Percentiles rank a stretch among this genome's conserved stretches.
Conservation (phyloP, 2,797 vertebrate genomes). For the Margarornis squamiger region DNA sequence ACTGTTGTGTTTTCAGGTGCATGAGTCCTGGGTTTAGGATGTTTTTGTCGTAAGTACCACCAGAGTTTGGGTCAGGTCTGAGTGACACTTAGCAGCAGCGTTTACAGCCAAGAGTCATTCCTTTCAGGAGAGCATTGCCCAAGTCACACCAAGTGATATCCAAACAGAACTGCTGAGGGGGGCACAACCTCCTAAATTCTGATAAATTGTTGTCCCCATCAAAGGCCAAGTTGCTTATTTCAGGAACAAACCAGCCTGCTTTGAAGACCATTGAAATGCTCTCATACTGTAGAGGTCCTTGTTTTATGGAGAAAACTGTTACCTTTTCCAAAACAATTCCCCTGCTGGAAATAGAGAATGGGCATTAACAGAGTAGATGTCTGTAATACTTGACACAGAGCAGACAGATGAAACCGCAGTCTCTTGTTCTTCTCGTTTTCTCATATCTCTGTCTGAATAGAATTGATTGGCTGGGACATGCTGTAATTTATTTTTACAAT, state of each 20-base stretch:
- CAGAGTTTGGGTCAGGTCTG: neutral
- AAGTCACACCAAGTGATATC: neutral
- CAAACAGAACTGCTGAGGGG: neutral
- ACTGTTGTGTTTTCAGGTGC: neutral
- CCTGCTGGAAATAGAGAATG: neutral
- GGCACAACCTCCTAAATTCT: neutral
- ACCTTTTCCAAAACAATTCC: neutral
- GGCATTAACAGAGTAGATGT: neutral
- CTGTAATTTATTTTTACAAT: conserved; percentile 58
- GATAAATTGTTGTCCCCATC: neutral
- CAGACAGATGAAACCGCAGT: neutral
- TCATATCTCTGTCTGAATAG: conserved; percentile 19
- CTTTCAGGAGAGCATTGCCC: neutral
- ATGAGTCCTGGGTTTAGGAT: neutral
- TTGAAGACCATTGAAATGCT: neutral
- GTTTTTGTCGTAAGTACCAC: neutral
- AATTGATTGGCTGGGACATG: conserved; percentile 33
- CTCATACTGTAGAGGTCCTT: neutral
- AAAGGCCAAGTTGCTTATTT: neutral
- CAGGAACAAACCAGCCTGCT: neutral
- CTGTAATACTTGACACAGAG: neutral
- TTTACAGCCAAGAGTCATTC: neutral
- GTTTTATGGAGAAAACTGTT: neutral
- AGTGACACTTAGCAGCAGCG: neutral
- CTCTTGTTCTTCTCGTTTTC: conserved; percentile 1